A percentile compares a stretch with the other conserved stretches of the same genome.
Evolutionary conservation across 2,797 vertebrate genomes (phyloP).

Genomic region (Mionectes olivaceus): DNA sequence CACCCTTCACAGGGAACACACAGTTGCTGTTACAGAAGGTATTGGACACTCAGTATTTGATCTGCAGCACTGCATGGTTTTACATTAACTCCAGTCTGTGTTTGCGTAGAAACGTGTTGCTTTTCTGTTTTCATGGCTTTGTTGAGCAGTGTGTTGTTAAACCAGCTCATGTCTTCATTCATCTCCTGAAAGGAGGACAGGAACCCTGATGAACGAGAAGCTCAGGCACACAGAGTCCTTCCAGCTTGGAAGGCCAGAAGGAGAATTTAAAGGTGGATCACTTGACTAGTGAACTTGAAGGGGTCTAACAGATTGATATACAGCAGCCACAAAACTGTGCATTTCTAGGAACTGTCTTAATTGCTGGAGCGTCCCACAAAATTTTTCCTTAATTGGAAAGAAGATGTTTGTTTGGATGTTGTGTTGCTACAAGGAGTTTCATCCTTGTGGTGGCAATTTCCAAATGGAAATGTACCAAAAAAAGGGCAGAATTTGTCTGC

Average conservation of each 20-base stretch:
- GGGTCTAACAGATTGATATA: neutral
- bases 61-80: neutral
- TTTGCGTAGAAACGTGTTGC: neutral
- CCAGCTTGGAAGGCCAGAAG: neutral
- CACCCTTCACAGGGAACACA: neutral
- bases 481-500: neutral
- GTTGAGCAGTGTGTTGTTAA: neutral
- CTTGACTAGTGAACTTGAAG: neutral
- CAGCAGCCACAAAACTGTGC: neutral
- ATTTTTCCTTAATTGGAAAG: neutral
- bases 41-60: fast-evolving
- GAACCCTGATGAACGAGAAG: neutral
- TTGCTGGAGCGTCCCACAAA: neutral
- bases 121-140: neutral
- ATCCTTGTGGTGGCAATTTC: neutral
- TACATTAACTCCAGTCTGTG: neutral
- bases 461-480: neutral
- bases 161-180: neutral
- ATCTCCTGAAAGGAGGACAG: neutral
- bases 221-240: neutral
- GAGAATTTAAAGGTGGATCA: neutral
- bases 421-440: fast-evolving
- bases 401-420: fast-evolving
- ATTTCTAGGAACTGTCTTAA: neutral
- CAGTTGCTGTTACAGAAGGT: fast-evolving